phyloP scores from a whole-genome alignment of 2,888 invertebrate species.

The Drosophila picticornis region DNA sequence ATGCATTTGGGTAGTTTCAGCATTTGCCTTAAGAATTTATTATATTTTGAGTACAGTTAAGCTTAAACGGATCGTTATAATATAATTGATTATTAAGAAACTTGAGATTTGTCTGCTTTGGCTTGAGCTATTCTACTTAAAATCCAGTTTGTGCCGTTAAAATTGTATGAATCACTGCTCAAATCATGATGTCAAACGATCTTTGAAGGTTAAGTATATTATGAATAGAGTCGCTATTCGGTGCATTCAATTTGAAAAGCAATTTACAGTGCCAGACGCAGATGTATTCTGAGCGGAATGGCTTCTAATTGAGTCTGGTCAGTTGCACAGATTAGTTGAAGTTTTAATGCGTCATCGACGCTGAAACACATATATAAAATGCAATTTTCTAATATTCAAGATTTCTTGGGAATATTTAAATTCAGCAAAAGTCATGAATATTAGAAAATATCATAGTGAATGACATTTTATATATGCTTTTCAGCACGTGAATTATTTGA shows the following conservation, averaged over 20 bases:
- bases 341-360: no score
- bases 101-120: background rate
- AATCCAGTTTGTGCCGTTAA: background rate
- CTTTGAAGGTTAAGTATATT: background rate
- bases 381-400: no score
- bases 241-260: background rate
- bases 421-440: no score
- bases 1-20: background rate
- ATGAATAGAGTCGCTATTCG: background rate
- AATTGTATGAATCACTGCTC: background rate
- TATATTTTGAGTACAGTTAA: background rate
- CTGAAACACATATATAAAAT: background rate
- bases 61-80: background rate
- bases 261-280: background rate
- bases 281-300: background rate
- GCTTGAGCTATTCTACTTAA: background rate
- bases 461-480: no score
- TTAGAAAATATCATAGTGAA: no score
- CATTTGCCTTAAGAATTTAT: background rate
- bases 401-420: no score
- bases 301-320: conserved; percentile 1
- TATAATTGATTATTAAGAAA: background rate
- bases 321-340: background rate
- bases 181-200: background rate
- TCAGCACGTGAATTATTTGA: no score